These are phyloP conservation scores for Brachyhypopomus occidentalis DNA, from an alignment of 2,113 vertebrate genomes.

Conservation along the genomic window DNA sequence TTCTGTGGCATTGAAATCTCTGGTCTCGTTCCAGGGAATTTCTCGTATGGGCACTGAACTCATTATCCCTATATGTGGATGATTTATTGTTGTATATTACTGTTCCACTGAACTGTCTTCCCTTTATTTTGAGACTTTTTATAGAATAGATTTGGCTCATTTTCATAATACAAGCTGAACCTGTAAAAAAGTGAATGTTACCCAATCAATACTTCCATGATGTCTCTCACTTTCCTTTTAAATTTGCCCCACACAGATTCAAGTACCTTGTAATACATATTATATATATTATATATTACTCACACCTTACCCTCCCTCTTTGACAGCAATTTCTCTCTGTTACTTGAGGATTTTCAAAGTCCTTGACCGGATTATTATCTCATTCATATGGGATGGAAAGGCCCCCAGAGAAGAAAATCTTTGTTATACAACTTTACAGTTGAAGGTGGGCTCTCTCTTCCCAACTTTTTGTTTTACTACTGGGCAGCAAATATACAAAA, in stretches of 20 bases:
- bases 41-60: neutral
- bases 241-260: neutral
- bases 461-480: neutral
- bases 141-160: neutral
- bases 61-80: slow-evolving; percentile 5
- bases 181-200: no score
- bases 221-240: neutral
- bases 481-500: neutral
- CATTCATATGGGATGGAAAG: neutral
- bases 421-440: neutral
- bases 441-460: neutral
- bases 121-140: neutral
- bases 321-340: neutral
- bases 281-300: no score
- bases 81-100: neutral
- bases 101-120: neutral
- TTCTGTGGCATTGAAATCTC: neutral
- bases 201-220: no score
- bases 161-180: no score
- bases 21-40: neutral
- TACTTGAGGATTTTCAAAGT: no score
- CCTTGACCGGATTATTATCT: neutral
- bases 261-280: neutral
- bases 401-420: neutral
- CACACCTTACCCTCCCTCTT: neutral